Percentiles rank a stretch among this genome's conserved stretches.
These are phyloP conservation scores for Pachyrhynchus sulphureomaculatus DNA, from an alignment of 1,140 invertebrate genomes.

Conservation along the genomic window DNA sequence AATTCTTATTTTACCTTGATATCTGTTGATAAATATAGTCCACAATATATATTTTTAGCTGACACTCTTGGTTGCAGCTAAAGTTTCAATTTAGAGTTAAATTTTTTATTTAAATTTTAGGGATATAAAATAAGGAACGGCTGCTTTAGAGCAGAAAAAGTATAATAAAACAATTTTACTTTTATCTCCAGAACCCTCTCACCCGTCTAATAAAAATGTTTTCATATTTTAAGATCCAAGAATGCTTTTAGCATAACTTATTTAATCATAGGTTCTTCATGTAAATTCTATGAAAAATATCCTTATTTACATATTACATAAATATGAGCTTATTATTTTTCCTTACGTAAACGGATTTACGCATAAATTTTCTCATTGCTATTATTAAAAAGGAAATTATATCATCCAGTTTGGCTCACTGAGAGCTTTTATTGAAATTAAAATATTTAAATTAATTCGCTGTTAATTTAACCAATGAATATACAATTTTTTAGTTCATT, in stretches of 20 bases:
- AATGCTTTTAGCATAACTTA: constrained; percentile 32
- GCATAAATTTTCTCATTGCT: constrained; percentile 7
- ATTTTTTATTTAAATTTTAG: no score
- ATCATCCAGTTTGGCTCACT: background rate
- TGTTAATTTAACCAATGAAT: background rate
- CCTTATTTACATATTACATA: constrained; percentile 32
- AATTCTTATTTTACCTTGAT: no score
- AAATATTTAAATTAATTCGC: constrained; percentile 11
- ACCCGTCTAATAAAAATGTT: constrained; percentile 24
- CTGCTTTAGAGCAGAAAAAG: background rate
- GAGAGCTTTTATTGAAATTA: constrained; percentile 8
- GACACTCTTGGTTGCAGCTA: no score
- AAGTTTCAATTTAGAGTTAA: no score
- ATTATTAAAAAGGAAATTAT: constrained; percentile 11
- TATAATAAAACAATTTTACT: constrained; percentile 14
- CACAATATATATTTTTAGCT: no score
- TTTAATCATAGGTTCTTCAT: constrained; percentile 32
- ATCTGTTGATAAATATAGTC: no score
- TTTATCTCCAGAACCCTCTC: background rate
- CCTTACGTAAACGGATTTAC: constrained; percentile 23
- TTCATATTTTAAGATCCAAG: constrained; percentile 22
- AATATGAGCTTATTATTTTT: constrained; percentile 33
- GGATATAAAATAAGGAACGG: no score
- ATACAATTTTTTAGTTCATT: no score
- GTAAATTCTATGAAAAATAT: constrained; percentile 34